phyloP scores from a whole-genome alignment of 2,797 vertebrate species.

The Pagetopsis macropterus region DNA sequence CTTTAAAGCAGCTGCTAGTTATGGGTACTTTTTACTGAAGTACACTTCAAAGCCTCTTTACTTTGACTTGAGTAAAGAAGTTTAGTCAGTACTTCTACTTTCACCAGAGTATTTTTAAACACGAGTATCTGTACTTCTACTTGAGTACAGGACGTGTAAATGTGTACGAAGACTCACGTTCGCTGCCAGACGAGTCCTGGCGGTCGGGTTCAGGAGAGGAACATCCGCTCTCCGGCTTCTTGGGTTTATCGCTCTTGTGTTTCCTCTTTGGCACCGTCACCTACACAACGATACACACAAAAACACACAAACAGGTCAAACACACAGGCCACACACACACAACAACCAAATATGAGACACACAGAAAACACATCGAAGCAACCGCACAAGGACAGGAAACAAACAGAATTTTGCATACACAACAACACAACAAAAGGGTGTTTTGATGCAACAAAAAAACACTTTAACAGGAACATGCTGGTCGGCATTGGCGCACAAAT shows the following conservation, averaged over 20 bases:
- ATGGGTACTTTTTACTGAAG: too few relatives aligned
- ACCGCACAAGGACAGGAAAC: neutral
- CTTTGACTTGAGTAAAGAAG: too few relatives aligned
- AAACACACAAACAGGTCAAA: constrained; percentile 15
- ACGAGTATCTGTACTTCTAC: too few relatives aligned
- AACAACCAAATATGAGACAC: neutral
- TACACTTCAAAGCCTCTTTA: too few relatives aligned
- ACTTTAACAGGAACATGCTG: constrained; percentile 34
- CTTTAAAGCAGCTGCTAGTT: too few relatives aligned
- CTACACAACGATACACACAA: constrained; percentile 69
- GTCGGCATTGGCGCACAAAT: neutral
- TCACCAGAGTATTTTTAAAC: too few relatives aligned
- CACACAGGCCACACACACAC: neutral
- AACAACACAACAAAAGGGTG: neutral
- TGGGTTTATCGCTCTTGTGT: constrained; percentile 89
- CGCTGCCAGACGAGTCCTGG: constrained; percentile 96
- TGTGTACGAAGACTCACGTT: constrained; percentile 81
- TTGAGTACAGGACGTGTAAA: too few relatives aligned
- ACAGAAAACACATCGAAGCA: neutral
- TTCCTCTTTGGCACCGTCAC: constrained; percentile 95
- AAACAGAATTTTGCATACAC: neutral
- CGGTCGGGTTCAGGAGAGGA: constrained; percentile 95
- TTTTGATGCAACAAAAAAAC: neutral
- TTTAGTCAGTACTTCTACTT: too few relatives aligned
- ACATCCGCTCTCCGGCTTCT: constrained; percentile 92